A percentile compares a stretch with the other conserved stretches of the same genome.
Evolutionary conservation across 2,888 invertebrate genomes (phyloP).

Genomic region (Drosophila mercatorum): DNA sequence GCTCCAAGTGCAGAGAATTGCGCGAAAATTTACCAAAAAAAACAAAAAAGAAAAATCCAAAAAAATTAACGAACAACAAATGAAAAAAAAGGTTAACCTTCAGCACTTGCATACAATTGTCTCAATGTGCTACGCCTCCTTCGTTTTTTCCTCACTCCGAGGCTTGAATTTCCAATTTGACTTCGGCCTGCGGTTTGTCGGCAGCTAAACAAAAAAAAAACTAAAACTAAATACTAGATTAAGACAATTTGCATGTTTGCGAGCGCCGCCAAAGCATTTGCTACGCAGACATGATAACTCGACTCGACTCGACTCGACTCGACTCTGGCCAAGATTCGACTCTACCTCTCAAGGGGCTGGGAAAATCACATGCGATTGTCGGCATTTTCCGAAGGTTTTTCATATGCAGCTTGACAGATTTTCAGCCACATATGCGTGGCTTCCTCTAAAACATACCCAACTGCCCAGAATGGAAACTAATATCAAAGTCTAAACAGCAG

Average conservation of each 20-base stretch:
- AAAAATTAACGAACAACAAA: constrained; percentile 37
- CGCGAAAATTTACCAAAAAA: constrained; percentile 38
- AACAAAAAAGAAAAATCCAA: constrained; percentile 23
- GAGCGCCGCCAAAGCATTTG: constrained; percentile 67
- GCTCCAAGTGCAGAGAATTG: constrained; percentile 38
- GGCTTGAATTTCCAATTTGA: constrained; percentile 42
- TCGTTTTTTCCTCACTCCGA: constrained; percentile 29
- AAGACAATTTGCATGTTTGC: constrained; percentile 74
- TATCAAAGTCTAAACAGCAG: constrained; percentile 34
- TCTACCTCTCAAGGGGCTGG: constrained; percentile 42
- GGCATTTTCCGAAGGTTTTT: constrained; percentile 79
- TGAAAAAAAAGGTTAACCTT: constrained; percentile 58
- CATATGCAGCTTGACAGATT: constrained; percentile 57
- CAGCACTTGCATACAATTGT: constrained; percentile 71
- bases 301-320: constrained; percentile 11
- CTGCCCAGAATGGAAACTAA: constrained; percentile 34
- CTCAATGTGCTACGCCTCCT: constrained; percentile 27
- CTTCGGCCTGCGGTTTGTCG: constrained; percentile 51
- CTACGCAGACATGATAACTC: constrained; percentile 74
- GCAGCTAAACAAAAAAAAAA: constrained; percentile 25
- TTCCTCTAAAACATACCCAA: constrained; percentile 28
- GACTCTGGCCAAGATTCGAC: constrained; percentile 11
- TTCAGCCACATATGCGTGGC: constrained; percentile 65
- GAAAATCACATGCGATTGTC: constrained; percentile 72
- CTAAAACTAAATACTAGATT: constrained; percentile 75